Conservation (phyloP, 1,140 invertebrate species). For the Caerostris darwini region DNA sequence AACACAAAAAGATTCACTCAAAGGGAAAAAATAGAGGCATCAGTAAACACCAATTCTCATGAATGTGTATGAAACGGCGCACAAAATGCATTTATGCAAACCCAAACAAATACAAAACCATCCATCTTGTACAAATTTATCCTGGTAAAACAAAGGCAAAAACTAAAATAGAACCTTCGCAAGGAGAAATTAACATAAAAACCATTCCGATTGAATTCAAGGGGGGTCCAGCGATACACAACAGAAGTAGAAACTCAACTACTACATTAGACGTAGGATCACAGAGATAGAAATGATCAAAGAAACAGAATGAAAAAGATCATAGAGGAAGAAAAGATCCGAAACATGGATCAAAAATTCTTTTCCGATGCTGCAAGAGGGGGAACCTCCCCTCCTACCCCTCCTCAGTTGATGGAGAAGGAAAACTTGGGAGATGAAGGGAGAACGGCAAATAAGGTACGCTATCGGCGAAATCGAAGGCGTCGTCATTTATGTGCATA, state of each 20-base stretch:
- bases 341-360: slow-evolving; percentile 31
- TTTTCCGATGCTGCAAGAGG: not conserved
- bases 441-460: slow-evolving; percentile 49
- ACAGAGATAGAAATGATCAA: not conserved
- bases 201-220: slow-evolving; percentile 7
- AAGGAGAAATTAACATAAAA: slow-evolving; percentile 28
- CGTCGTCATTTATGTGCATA: slow-evolving; percentile 67
- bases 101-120: slow-evolving; percentile 1
- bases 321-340: slow-evolving; percentile 8
- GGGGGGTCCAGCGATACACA: not conserved
- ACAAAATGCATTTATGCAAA: slow-evolving; percentile 46
- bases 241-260: not conserved
- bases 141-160: not conserved
- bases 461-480: slow-evolving; percentile 61
- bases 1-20: not conserved
- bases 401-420: slow-evolving; percentile 14
- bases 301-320: not conserved
- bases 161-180: not conserved
- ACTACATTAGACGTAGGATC: slow-evolving; percentile 27
- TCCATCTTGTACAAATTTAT: not conserved
- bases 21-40: not conserved
- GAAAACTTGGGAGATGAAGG: not conserved
- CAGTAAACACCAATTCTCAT: not conserved
- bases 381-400: too few species aligned
- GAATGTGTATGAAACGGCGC: not conserved